Evolutionary conservation across 2,113 vertebrate species (phyloP), one percentile per base, ranked within the genome.

Genomic region (Paradisaea rubra): DNA sequence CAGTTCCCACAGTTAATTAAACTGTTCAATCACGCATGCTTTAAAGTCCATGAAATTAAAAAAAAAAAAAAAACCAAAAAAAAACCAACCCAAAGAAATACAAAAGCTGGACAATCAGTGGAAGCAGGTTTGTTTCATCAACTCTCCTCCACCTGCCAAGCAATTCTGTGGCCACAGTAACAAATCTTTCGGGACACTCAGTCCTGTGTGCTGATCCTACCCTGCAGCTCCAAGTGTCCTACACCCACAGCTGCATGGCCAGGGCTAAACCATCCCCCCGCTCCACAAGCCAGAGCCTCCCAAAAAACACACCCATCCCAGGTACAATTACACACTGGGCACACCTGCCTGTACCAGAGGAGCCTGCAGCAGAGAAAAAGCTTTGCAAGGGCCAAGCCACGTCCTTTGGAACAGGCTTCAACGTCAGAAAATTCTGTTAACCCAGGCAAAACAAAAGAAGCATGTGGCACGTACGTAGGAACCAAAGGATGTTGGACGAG

Each of bases 1-100:
- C 57, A 65, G 68, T 60, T 95, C 90, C 56, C 60, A 80, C 74
- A 93, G 54, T 91, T 84, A 84, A 95, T 95, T 90, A 80, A 77
- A 53, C 54, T 59, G 84, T 41, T 93, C 64, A 69, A 60, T 68
- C 91, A 88, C 0, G 21, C 61, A 12, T 14, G 42, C 30, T 47
- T 77, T 45, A 53, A 78, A 92, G 76, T 24, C 61, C 71, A 49
- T 31, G 65, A 65, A 77, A 69, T 28, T 7, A 9, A 37, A 8
- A 37, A 37, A 37, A 42, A 27, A n/a, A 53, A n/a, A 53, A 28
- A 60, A 53, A 57, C 35, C 39, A 41, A 56, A 33, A 57, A 56
- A 57, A 44, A 54, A 14, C 15, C 22, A 47, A 23, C 35, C 21
- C 4, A 59, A 82, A 16, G 71, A 93, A 86, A 83, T 30, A 65